phyloP scores from a whole-genome alignment of 1,140 invertebrate species.

The Heliconius nattereri region DNA sequence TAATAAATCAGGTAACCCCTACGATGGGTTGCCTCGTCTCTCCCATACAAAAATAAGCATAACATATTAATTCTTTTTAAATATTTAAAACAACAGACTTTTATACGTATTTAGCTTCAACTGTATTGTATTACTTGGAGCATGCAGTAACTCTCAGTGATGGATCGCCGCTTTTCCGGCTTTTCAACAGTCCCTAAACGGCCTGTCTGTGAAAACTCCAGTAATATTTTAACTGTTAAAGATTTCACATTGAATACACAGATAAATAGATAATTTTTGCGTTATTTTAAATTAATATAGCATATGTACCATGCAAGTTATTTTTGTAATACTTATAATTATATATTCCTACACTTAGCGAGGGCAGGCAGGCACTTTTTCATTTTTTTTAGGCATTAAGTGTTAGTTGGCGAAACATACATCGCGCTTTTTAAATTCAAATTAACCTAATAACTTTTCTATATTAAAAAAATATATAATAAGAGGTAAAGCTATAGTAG shows the following conservation, averaged over 20 bases:
- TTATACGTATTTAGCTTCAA: neutral
- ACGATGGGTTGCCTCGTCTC: too few species aligned
- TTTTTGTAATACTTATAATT: too few species aligned
- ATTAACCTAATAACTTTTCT: too few species aligned
- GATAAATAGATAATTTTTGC: too few species aligned
- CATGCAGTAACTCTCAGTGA: constrained; percentile 3
- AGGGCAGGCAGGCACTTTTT: too few species aligned
- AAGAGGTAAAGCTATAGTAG: neutral
- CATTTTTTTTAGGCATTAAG: neutral
- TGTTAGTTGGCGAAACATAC: neutral
- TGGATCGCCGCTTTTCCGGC: constrained; percentile 7
- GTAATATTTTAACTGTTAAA: constrained; percentile 1
- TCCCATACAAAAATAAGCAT: too few species aligned
- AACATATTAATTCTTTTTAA: neutral
- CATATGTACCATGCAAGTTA: neutral
- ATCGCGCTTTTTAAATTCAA: neutral
- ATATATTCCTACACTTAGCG: too few species aligned
- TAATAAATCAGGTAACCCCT: too few species aligned
- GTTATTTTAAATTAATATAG: neutral
- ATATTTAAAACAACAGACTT: neutral
- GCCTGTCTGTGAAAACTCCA: neutral
- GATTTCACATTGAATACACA: constrained; percentile 3
- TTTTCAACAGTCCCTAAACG: constrained; percentile 8
- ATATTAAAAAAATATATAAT: neutral
- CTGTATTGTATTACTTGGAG: neutral